These are phyloP conservation scores for Zeus faber DNA, from an alignment of 2,113 vertebrate genomes.

Conservation along the genomic window DNA sequence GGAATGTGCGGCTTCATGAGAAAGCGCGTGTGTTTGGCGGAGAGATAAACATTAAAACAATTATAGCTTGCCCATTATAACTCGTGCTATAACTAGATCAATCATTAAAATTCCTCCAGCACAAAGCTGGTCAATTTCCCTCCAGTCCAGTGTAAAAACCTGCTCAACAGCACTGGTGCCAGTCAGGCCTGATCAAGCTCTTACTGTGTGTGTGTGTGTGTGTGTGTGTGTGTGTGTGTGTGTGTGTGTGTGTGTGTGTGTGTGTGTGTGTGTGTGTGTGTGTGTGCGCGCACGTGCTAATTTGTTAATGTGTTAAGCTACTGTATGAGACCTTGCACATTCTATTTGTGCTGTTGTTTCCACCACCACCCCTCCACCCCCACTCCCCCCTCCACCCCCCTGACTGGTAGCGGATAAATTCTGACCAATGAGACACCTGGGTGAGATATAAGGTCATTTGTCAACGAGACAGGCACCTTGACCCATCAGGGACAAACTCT, in stretches of 20 bases:
- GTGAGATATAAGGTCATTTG: constrained; percentile 35
- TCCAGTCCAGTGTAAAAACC: too few species aligned
- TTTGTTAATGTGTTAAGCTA: background rate
- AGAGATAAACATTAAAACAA: too few species aligned
- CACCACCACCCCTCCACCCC: constrained; percentile 2
- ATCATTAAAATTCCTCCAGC: too few species aligned
- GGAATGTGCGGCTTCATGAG: background rate
- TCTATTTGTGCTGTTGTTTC: background rate
- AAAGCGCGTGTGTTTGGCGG: background rate
- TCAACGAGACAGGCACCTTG: constrained; percentile 49
- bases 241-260: constrained; percentile 2
- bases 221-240: background rate
- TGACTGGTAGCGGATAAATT: constrained; percentile 29
- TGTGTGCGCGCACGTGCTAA: background rate
- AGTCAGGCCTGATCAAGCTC: too few species aligned
- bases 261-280: constrained; percentile 14
- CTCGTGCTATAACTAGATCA: too few species aligned
- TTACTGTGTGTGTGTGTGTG: background rate
- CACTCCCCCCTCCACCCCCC: constrained; percentile 2
- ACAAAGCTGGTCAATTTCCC: too few species aligned
- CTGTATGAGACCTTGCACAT: constrained; percentile 8
- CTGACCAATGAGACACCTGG: constrained; percentile 31
- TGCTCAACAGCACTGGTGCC: too few species aligned
- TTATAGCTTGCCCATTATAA: too few species aligned
- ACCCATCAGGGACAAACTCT: constrained; percentile 44